Evolutionary conservation across 2,888 invertebrate species (phyloP).

Genomic region (Laspeyria flexula): DNA sequence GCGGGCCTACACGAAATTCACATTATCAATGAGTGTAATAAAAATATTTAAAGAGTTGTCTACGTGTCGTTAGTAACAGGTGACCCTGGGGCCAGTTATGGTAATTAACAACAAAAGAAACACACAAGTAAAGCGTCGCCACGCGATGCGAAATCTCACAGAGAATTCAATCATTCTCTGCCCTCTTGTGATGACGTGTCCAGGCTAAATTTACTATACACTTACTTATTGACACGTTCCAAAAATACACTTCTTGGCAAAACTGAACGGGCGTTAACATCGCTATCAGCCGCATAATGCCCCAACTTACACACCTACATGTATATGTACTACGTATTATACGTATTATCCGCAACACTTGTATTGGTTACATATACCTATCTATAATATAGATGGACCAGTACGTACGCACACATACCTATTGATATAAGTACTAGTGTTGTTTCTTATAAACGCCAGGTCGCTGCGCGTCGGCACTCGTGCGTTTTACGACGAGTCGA

Average conservation of each 20-base stretch:
- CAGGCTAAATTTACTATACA: constrained; percentile 82
- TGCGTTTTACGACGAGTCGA: constrained; percentile 41
- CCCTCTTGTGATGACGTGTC: constrained; percentile 76
- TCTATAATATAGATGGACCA: constrained; percentile 14
- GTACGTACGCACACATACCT: constrained; percentile 22
- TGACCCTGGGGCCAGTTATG: constrained; percentile 44
- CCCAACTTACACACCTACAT: constrained; percentile 62
- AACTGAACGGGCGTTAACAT: constrained; percentile 85
- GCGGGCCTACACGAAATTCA: too few relatives aligned
- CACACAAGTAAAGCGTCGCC: constrained; percentile 36
- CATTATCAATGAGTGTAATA: too few relatives aligned
- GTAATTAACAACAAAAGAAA: constrained; percentile 47
- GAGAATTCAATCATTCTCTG: constrained; percentile 73
- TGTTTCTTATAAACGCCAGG: constrained; percentile 50
- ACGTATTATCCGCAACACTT: constrained; percentile 50
- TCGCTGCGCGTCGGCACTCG: constrained; percentile 32
- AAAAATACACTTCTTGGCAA: constrained; percentile 85
- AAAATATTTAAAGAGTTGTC: constrained; percentile 16
- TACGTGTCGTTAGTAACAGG: constrained; percentile 36
- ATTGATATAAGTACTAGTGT: constrained; percentile 39
- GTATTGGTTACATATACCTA: constrained; percentile 27
- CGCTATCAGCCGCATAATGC: constrained; percentile 81
- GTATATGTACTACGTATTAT: constrained; percentile 32
- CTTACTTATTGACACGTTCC: constrained; percentile 86
- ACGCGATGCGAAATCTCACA: constrained; percentile 50